These are phyloP conservation scores for Geotrupes spiniger DNA, from an alignment of 2,888 invertebrate genomes.

Conservation along the genomic window DNA sequence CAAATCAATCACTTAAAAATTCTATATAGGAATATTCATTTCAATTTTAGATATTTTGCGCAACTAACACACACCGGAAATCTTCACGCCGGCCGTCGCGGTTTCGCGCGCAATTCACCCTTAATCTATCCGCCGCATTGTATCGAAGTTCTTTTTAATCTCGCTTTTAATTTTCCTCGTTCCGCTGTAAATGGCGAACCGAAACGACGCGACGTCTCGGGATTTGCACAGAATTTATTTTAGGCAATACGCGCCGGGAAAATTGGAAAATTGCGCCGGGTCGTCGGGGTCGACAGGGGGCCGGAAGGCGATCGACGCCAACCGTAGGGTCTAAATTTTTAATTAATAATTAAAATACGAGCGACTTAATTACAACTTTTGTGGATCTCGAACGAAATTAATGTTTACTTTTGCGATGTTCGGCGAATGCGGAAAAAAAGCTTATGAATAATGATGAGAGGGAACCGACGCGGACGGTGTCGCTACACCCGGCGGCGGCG, in stretches of 20 bases:
- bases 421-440: slow-evolving; percentile 1
- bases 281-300: not conserved
- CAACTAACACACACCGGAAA: no score
- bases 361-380: slow-evolving; percentile 24
- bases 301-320: no score
- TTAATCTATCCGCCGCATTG: slow-evolving; percentile 10
- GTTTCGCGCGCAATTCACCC: slow-evolving; percentile 8
- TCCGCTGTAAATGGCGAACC: slow-evolving; percentile 13
- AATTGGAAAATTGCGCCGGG: no score
- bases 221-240: slow-evolving; percentile 15
- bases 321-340: slow-evolving; percentile 23
- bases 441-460: slow-evolving; percentile 20
- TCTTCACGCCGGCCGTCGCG: no score
- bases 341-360: slow-evolving; percentile 28
- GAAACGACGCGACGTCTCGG: slow-evolving; percentile 16
- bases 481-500: not conserved
- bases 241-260: slow-evolving; percentile 13
- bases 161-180: slow-evolving; percentile 19
- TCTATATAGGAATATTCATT: no score
- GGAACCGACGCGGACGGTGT: slow-evolving; percentile 3
- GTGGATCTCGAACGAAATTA: slow-evolving; percentile 12
- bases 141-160: slow-evolving; percentile 19
- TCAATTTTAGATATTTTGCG: no score
- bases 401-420: slow-evolving; percentile 16
- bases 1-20: no score